Evolutionary conservation across 1,140 invertebrate genomes (phyloP), one percentile per base, ranked within the genome.

Genomic region (Hylyphantes graminicola): DNA sequence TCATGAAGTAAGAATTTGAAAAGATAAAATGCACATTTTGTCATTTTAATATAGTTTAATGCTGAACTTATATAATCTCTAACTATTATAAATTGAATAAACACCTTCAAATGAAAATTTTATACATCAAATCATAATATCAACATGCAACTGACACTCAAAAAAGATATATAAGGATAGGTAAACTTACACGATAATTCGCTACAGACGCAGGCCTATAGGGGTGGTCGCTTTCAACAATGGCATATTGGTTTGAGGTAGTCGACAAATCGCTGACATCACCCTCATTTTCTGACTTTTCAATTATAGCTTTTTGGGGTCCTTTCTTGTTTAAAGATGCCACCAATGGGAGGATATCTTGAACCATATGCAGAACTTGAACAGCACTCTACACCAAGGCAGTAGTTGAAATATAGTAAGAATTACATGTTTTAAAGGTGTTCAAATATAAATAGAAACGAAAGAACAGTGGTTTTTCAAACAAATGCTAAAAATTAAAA

Each of bases 201-300:
- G 93, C 94, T 13, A 98, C 94, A 70, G 93, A 93, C 6, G 96
- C 94, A 59, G 95, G 94, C 90, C 96, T 96, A 90, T 99, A 99
- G 0, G 97, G 98, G 92, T 99, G 98, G 55, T 97, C 96, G 89
- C 96, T 98, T 91, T 99, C 97, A 10, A 98, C 93, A 91, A 96
- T 93, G 11, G 96, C 94, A 88, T 97, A 97, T 90, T 97, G 95
- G 51, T 88, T 88, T 50, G 94, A 94, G 0, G 95, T 95, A 11
- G 94, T 94, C 64, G 68, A 87, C 74, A 85, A 87, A 64, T 85
- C 79, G 76, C 17, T 54, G 51, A 68, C 48, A 13, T 68, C 73
- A 11, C n/a, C 12, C n/a, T 85, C 81, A 78, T 59, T 61, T 35
- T 81, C 85, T 9, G 65, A n/a, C 54, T 79, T 80, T 21, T 70